Evolutionary conservation across 2,888 invertebrate species (phyloP), one percentile per base, ranked within the genome.

Genomic region (Drosophila colorata): DNA sequence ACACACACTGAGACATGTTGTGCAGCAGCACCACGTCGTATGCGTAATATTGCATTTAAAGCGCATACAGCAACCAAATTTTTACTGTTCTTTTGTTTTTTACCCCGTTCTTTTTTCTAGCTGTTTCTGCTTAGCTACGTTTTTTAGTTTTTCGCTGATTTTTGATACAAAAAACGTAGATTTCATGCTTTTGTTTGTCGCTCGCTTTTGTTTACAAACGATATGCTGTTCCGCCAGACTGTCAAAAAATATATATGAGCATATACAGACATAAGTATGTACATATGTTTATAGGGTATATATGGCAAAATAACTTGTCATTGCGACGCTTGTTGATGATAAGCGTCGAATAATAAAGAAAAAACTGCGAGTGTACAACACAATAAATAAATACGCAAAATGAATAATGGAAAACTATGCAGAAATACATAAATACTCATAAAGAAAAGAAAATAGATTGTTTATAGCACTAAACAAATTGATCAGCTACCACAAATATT

Each of bases 31-130:
- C 67, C 72, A 80, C 79, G 66, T 71, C 87, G 87, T 87, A 88
- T 87, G 89, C 81, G 87, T 88, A 88, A 86, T 86, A 79, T 86
- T 73, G 78, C 76, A 89, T 74, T 74, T 69, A 70, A 71, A 66
- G 66, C 61, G 64, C 78, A 55, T 75, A 57, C 58, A 64, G 52
- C 59, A 41, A 60, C 59, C 56, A 78, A 60, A 65, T 55, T 69
- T 58, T 68, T 47, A 7, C 6, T 70, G 58, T 69, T 74, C 20
- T 74, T 49, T 18, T 48, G 16, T 47, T 68, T 25, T 25, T 25
- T 20, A 43, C 35, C 43, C 40, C 38, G 43, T 31, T 52, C 49
- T 57, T 58, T 59, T 63, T 58, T 56, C 53, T 67, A 41, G 48
- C 68, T 14, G 2, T 69, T 69, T 69, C 40, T 69, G 78, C 78